Conservation (phyloP, 2,888 invertebrate species). For the Trissolcus japonicus region DNA sequence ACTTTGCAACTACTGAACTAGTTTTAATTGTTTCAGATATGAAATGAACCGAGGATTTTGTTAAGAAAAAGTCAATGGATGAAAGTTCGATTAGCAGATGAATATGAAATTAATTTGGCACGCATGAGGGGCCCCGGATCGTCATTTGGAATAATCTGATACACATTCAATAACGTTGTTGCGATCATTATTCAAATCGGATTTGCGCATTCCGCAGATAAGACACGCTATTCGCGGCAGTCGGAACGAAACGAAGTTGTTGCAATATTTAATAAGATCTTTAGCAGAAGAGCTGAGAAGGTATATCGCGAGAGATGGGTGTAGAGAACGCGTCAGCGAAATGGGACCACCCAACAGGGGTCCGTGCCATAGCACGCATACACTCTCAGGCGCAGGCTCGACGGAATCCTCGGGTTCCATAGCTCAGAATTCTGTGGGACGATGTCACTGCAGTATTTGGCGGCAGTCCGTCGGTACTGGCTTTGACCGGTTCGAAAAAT, state of each 20-base stretch:
- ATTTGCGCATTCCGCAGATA: conserved; percentile 62
- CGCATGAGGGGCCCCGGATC: conserved; percentile 8
- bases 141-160: conserved; percentile 51
- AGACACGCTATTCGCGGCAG: conserved; percentile 55
- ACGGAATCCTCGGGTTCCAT: conserved; percentile 66
- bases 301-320: conserved; percentile 71
- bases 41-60: background rate
- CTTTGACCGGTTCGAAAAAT: conserved; percentile 57
- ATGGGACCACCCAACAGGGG: conserved; percentile 74
- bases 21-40: background rate
- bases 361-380: conserved; percentile 69
- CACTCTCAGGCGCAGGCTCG: conserved; percentile 57
- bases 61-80: background rate
- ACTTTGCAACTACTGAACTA: too few relatives aligned
- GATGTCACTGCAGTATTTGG: conserved; percentile 56
- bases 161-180: conserved; percentile 53
- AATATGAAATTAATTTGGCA: conserved; percentile 37
- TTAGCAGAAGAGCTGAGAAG: conserved; percentile 68
- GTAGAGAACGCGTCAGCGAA: conserved; percentile 74
- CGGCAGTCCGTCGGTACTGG: conserved; percentile 57
- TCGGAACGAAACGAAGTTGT: conserved; percentile 66
- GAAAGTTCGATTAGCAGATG: conserved; percentile 23
- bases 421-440: conserved; percentile 62
- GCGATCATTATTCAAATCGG: conserved; percentile 56
- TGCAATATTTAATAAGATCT: conserved; percentile 73